phyloP scores from a whole-genome alignment of 2,888 invertebrate species.

The Pteria penguin region DNA sequence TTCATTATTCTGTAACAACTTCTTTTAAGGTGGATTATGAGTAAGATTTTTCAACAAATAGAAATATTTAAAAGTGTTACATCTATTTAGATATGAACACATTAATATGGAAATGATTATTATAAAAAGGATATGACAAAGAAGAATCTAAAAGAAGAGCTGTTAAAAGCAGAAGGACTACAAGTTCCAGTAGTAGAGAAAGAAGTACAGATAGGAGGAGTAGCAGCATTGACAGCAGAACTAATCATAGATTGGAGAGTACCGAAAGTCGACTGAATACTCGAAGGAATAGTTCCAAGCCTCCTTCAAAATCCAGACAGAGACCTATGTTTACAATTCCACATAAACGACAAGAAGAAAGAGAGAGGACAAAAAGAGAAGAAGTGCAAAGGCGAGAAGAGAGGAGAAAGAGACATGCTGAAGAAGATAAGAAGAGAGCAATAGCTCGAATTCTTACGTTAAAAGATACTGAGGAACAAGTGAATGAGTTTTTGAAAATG shows the following conservation, averaged over 20 bases:
- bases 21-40: too few relatives aligned
- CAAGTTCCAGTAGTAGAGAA: slow-evolving; percentile 10
- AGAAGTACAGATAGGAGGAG: slow-evolving; percentile 18
- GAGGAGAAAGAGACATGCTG: slow-evolving; percentile 18
- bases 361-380: background rate
- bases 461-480: slow-evolving; percentile 68
- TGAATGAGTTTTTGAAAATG: slow-evolving; percentile 61
- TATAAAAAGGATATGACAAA: too few relatives aligned
- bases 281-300: too few relatives aligned
- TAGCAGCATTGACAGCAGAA: background rate
- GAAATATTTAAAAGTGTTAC: too few relatives aligned
- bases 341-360: slow-evolving; percentile 9
- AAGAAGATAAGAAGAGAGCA: slow-evolving; percentile 58
- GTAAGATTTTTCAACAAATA: too few relatives aligned
- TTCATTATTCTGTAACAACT: too few relatives aligned
- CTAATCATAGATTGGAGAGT: background rate
- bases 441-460: slow-evolving; percentile 66
- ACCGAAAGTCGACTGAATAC: background rate
- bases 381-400: slow-evolving; percentile 19
- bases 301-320: background rate
- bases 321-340: background rate
- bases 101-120: too few relatives aligned
- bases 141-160: background rate
- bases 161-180: background rate
- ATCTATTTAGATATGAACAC: too few relatives aligned